Base-by-base conservation (phyloP, 2,113 vertebrate genomes). In the Paracanthobrama guichenoti region DNA sequence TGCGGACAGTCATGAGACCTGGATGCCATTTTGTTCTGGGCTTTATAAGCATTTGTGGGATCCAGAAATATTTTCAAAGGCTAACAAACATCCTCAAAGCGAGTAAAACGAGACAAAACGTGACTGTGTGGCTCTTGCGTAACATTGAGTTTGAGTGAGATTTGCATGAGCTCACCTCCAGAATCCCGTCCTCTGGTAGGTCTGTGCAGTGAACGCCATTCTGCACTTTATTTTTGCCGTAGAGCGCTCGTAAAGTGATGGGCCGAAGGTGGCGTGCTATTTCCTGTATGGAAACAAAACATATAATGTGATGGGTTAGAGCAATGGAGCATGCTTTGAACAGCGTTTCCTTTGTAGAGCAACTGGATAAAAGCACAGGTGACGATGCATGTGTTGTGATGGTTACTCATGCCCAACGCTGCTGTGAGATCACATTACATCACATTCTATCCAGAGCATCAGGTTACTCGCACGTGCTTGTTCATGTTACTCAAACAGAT, bases 171-270 rank as follows among this genome's bases (percentile, higher is more conserved):
- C 90, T 82, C 93, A 98, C 98, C 96, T 99, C 97, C 87, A 99
- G 78, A n/a, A 95, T 88, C 3, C 95, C 90, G 22, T 99, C 98
- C 80, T 99, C 97, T 1, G 96, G 96, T 66, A 99, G 94, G 88
- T 99, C 98, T 0, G 97, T 98, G 69, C 97, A 99, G 91, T 99
- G 98, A 42, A 99, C 92, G 0, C 94, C 96, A 85, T 99, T 99
- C 88, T 96, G 97, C 87, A 97, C 90, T 92, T 96, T 97, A 84
- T 94, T 96, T 90, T 94, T 97, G 26, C 97, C 97, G 12, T 96
- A 98, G 39, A 93, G 75, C 18, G 97, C 97, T 18, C 96, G 94
- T 83, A 99, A 91, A 0, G 97, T 96, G 48, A 87, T 86, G 22
- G 97, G 97, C 20, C 96, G 95, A 14, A 99, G 93, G 78, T 95